phyloP scores from a whole-genome alignment of 1,140 invertebrate genomes.

The Lepidurus apus region DNA sequence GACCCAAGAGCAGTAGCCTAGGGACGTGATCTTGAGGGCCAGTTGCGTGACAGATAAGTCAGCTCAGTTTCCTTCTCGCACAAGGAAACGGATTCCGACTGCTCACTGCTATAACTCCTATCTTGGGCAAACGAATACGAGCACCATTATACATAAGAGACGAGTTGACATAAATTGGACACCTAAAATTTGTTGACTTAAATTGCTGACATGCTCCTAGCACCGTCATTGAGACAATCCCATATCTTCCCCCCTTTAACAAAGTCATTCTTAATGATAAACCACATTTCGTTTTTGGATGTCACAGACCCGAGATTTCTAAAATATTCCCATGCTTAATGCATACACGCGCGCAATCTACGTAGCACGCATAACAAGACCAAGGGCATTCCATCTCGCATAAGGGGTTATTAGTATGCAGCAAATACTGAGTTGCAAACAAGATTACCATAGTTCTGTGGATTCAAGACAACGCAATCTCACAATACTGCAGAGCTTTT shows the following conservation, averaged over 20 bases:
- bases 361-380: too few species aligned
- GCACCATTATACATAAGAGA: neutral
- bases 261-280: neutral
- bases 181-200: neutral
- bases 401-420: too few species aligned
- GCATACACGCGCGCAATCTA: too few species aligned
- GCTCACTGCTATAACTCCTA: neutral
- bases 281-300: too few species aligned
- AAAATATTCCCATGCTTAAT: too few species aligned
- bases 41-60: constrained; percentile 6
- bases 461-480: too few species aligned
- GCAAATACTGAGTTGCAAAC: too few species aligned
- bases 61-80: neutral
- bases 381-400: too few species aligned
- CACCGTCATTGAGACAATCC: neutral
- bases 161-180: constrained; percentile 3
- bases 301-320: too few species aligned
- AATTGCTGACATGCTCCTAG: too few species aligned
- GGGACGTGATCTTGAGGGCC: constrained; percentile 14
- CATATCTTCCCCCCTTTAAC: neutral
- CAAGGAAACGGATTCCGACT: neutral
- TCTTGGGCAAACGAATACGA: neutral
- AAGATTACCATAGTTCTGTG: too few species aligned
- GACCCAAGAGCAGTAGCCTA: neutral
- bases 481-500: too few species aligned